phyloP scores from a whole-genome alignment of 2,797 vertebrate species.

The Chelon labrosus region DNA sequence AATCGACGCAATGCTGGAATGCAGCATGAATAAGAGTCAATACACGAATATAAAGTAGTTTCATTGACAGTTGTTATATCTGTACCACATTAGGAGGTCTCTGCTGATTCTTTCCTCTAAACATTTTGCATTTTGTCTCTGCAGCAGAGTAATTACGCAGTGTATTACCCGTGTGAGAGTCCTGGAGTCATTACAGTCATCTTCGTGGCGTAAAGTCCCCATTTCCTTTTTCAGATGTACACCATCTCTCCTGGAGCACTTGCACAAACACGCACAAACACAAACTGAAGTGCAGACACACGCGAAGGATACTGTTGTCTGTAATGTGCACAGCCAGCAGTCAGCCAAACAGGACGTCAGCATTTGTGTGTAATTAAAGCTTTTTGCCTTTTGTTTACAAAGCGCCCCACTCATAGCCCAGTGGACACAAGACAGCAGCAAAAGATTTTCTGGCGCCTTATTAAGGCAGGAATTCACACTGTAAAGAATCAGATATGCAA shows the following conservation, averaged over 20 bases:
- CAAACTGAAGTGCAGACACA: constrained; percentile 5
- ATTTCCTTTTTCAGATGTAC: constrained; percentile 37
- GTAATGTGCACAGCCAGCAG: constrained; percentile 69
- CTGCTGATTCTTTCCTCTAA: constrained; percentile 1
- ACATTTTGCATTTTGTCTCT: constrained; percentile 35
- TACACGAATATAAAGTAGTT: not conserved
- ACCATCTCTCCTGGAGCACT: constrained; percentile 27
- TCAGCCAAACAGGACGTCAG: constrained; percentile 60
- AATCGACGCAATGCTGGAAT: not conserved
- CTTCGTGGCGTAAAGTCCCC: constrained; percentile 36
- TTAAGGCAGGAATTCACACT: constrained; percentile 22
- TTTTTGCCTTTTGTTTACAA: constrained; percentile 64
- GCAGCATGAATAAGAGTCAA: not conserved
- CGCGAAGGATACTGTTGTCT: constrained; percentile 55
- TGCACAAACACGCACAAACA: not conserved
- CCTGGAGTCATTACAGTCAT: constrained; percentile 39
- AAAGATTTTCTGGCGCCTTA: constrained; percentile 16
- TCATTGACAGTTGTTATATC: not conserved
- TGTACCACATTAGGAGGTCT: not conserved
- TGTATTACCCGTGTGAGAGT: constrained; percentile 32
- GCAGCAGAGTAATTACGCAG: constrained; percentile 55
- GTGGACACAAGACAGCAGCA: constrained; percentile 22
- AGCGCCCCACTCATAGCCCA: constrained; percentile 18
- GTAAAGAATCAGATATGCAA: constrained; percentile 20
- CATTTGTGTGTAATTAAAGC: constrained; percentile 70